phyloP scores from a whole-genome alignment of 1,140 invertebrate species.

The Dryas iulia region DNA sequence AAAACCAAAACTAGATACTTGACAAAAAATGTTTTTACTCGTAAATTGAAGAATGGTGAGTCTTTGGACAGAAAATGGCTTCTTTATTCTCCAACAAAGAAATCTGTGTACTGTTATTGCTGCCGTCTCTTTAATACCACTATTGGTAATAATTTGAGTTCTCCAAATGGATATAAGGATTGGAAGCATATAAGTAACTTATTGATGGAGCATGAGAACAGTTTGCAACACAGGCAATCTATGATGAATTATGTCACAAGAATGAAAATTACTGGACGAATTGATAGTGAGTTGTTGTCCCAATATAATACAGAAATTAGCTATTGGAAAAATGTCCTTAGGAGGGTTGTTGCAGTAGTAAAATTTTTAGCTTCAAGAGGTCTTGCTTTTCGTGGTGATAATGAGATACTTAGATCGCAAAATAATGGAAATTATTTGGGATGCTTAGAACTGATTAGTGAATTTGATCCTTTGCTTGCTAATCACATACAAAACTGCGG shows the following conservation, averaged over 20 bases:
- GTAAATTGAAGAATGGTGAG: too few species aligned
- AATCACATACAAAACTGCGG: slow-evolving; percentile 36
- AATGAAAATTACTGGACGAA: slow-evolving; percentile 17
- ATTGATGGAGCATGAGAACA: slow-evolving; percentile 27
- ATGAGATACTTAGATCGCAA: slow-evolving; percentile 13
- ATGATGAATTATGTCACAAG: slow-evolving; percentile 18
- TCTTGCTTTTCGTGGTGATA: slow-evolving; percentile 19
- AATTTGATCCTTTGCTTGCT: slow-evolving; percentile 43
- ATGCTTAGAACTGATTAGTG: slow-evolving; percentile 34
- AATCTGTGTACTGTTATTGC: too few species aligned
- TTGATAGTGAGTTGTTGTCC: slow-evolving; percentile 15
- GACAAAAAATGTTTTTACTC: too few species aligned
- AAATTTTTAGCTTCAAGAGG: slow-evolving; percentile 21
- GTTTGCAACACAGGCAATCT: slow-evolving; percentile 22
- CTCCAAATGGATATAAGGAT: slow-evolving; percentile 28
- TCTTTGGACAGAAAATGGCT: too few species aligned
- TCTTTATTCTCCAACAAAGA: too few species aligned
- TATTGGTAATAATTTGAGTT: slow-evolving; percentile 26
- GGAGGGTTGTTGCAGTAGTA: slow-evolving; percentile 19
- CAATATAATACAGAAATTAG: slow-evolving; percentile 4
- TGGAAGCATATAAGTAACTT: slow-evolving; percentile 33
- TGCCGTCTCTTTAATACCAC: slow-evolving; percentile 4
- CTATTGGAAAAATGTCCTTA: slow-evolving; percentile 14
- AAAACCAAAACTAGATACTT: too few species aligned
- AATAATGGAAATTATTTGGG: slow-evolving; percentile 43